A percentile compares a stretch with the other conserved stretches of the same genome.
Conservation (phyloP, 2,113 vertebrate genomes). For the Trematocara unimaculatum region DNA sequence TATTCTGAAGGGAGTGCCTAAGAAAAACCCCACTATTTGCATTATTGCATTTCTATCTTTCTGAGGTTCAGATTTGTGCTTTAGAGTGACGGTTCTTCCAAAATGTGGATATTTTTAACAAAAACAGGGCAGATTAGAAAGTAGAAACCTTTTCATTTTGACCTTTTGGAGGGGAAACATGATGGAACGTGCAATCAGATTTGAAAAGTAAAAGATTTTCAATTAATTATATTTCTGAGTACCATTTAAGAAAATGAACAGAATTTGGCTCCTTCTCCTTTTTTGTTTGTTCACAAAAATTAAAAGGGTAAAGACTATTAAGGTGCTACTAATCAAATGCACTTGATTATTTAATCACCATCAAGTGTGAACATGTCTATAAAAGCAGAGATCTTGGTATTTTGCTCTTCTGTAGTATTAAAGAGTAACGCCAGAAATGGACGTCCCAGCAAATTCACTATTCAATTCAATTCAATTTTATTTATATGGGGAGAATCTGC, state of each 20-base stretch:
- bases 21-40: neutral
- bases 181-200: neutral
- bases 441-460: neutral
- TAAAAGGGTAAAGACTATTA: neutral
- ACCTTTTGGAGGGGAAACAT: neutral
- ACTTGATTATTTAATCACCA: neutral
- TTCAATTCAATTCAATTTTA: too few relatives aligned
- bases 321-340: neutral
- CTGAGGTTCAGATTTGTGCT: neutral
- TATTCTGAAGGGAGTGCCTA: neutral
- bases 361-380: neutral
- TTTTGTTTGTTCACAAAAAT: neutral
- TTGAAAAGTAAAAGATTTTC: neutral
- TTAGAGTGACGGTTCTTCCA: neutral
- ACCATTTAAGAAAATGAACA: neutral
- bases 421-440: neutral
- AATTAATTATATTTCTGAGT: neutral
- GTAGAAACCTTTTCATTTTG: neutral
- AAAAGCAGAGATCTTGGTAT: neutral
- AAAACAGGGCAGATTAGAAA: neutral
- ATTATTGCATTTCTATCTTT: neutral
- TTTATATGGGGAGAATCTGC: neutral
- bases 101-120: neutral
- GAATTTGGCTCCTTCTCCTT: neutral
- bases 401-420: neutral